Base-by-base conservation (phyloP, 2,797 vertebrate genomes). In the Meriones psammophilus region DNA sequence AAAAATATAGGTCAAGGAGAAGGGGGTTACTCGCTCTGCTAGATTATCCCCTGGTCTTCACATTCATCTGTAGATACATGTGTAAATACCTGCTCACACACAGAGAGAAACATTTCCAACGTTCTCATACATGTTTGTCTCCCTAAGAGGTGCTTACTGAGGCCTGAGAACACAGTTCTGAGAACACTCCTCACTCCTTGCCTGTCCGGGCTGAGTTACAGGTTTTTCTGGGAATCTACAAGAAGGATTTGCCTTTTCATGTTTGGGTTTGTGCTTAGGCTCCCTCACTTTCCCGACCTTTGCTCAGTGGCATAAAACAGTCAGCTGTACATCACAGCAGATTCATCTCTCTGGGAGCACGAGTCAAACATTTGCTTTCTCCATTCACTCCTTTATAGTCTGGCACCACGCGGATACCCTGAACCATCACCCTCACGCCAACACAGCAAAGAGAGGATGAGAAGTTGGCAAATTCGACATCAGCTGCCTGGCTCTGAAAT, bases 401-500 rank as follows among this genome's bases (percentile, higher is more conserved):
- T 18, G 88, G 94, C 80, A 78, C 46, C 0, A 50, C 36, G 1
- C 0, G 7, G 33, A 30, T 0, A 0, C 85, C 89, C 91, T 33
- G 62, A 64, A 62, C 92, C 50, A 50, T 62, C 13, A 73, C 69
- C 71, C 74, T 78, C 1, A 0, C 24, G 88, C 85, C 69, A 18
- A 68, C 1, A 3, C 83, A 28, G 64, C 20, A 4, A 33, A 91
- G 73, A 69, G 85, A 66, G 50, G 89, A 96, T 4, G 86, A 87
- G 88, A 94, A 88, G 85, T 10, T 2, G 13, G 71, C 77, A 30
- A 79, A 91, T 78, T 26, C 0, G 30, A 81, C 90, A 28, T 62
- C 88, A 71, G 92, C 86, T 15, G 87, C 78, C 84, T 60, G 84
- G 71, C 89, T 85, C 93, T 14, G 88, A 89, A 74, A 89, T 7